Evolutionary conservation across 2,888 invertebrate genomes (phyloP).

Genomic region (Lasiommata megera): DNA sequence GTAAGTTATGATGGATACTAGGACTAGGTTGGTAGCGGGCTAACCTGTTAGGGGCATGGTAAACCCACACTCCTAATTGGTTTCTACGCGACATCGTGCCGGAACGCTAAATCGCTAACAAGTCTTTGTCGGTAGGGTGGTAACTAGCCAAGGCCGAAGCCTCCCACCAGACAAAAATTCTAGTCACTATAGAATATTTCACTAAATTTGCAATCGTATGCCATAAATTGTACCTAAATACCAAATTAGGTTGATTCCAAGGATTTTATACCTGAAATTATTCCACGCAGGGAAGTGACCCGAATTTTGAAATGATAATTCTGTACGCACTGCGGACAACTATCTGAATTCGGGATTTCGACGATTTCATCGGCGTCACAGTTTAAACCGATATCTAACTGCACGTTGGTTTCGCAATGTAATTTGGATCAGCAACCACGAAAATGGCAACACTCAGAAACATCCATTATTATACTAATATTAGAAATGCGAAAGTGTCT

Average conservation of each 20-base stretch:
- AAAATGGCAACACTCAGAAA: background rate
- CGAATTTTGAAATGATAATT: conserved; percentile 1
- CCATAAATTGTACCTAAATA: background rate
- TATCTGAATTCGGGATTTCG: background rate
- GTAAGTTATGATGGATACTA: too few relatives aligned
- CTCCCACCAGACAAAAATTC: too few relatives aligned
- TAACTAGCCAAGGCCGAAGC: too few relatives aligned
- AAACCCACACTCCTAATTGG: too few relatives aligned
- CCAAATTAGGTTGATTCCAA: conserved; percentile 2
- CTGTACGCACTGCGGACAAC: background rate
- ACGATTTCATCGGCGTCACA: conserved; percentile 1
- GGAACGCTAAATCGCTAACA: too few relatives aligned
- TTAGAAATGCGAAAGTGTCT: too few relatives aligned
- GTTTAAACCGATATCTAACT: background rate
- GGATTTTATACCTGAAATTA: background rate
- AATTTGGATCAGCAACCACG: background rate
- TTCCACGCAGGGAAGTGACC: background rate
- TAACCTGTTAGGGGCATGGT: too few relatives aligned
- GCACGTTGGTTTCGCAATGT: background rate
- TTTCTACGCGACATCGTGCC: too few relatives aligned
- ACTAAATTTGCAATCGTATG: background rate
- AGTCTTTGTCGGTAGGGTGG: too few relatives aligned
- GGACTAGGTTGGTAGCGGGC: too few relatives aligned
- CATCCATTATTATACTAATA: too few relatives aligned
- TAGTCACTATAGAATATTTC: background rate